phyloP scores from a whole-genome alignment of 37 sponge, comb jelly and placozoan species.

The Cladorhizidae sp. region DNA sequence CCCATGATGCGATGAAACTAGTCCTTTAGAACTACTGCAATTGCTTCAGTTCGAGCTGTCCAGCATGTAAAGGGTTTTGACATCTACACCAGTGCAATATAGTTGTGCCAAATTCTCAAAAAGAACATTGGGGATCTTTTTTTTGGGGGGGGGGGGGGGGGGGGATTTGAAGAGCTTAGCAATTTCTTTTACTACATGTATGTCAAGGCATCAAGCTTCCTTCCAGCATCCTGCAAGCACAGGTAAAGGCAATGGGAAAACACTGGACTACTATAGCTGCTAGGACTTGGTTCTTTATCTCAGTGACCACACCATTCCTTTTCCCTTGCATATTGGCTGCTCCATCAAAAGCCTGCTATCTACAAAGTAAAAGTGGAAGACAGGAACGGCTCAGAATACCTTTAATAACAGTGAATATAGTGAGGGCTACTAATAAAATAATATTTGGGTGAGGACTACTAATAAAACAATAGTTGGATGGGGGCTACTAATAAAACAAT shows the following conservation, averaged over 20 bases:
- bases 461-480: too few species aligned
- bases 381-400: conserved; percentile 53
- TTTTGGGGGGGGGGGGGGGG: too few species aligned
- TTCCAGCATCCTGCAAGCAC: conserved; percentile 65
- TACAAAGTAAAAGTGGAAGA: conserved; percentile 54
- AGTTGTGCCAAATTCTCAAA: conserved; percentile 22
- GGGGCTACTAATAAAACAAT: too few species aligned
- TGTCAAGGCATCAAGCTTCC: conserved; percentile 10
- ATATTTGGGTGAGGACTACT: too few species aligned
- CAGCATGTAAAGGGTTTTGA: conserved; percentile 64
- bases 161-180: conserved; percentile 44
- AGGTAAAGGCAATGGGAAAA: conserved; percentile 61
- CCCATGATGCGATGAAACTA: conserved; percentile 42
- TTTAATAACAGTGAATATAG: conserved; percentile 25
- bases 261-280: conserved; percentile 65
- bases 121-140: conserved; percentile 50
- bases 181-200: conserved; percentile 60
- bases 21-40: conserved; percentile 57
- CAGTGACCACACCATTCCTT: conserved; percentile 48
- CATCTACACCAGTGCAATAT: neutral
- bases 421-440: too few species aligned
- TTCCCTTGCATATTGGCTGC: conserved; percentile 62
- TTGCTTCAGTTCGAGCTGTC: conserved; percentile 63
- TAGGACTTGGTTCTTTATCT: conserved; percentile 39
- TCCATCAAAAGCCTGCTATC: conserved; percentile 80